Base-by-base conservation (phyloP, 2,797 vertebrate species). In the Argya squamiceps region DNA sequence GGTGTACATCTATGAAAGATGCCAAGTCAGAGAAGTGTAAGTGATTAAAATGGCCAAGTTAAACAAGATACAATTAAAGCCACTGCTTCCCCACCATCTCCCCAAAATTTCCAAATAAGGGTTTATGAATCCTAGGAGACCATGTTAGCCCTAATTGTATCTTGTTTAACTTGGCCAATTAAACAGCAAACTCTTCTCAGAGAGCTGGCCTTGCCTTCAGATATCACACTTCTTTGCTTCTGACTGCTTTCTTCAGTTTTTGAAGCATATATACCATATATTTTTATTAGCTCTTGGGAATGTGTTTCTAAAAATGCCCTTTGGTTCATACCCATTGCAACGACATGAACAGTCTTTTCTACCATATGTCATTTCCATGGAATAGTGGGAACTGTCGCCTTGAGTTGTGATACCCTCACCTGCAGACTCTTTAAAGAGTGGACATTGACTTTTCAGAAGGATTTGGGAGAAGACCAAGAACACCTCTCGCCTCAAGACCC, bases 81-180 rank as follows among this genome's bases (percentile, higher is more conserved):
- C 88, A 93, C 77, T 90, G 83, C 92, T 97, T 95, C 89, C 75
- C 89, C 63, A 70, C 82, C 79, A 78, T 89, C 95, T 93, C 89
- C 79, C 76, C 78, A 56, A 26, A 93, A 88, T 82, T 93, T 87
- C 92, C 91, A 95, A 90, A 91, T 91, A 87, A 88, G 65, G 84
- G 30, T 96, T 97, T 96, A 94, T 96, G 87, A 93, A 70, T 97
- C 98, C 97, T 81, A 69, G 39, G 97, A 97, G 97, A 97, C 95
- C 84, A 79, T 93, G 97, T 97, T 94, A 97, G 94, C 77, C 90
- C 92, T 97, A 98, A 98, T 97, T 98, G 95, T 94, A 90, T 97
- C 96, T 97, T 98, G 95, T 98, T 98, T 98, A 96, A 97, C 96
- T 98, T 98, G 97, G 97, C 97, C 97, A 98, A 92, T 97, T 97